Evolutionary conservation across 1,140 invertebrate species (phyloP).

Genomic region (Drosophila littoralis): DNA sequence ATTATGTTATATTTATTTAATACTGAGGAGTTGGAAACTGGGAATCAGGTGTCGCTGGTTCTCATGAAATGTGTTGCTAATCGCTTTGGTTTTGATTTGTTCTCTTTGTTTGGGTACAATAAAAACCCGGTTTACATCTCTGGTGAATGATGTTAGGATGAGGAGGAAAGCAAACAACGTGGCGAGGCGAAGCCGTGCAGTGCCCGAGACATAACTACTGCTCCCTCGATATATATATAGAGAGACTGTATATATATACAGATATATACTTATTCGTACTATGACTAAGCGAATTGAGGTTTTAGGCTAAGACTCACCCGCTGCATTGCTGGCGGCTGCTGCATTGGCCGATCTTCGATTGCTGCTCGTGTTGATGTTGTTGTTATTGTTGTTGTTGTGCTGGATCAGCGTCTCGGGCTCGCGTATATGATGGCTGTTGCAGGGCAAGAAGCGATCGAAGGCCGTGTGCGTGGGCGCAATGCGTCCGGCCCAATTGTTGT

Average conservation of each 20-base stretch:
- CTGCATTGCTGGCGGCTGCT: background rate
- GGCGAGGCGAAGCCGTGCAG: conserved; percentile 18
- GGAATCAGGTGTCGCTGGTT: too few relatives aligned
- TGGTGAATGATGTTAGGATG: conserved; percentile 43
- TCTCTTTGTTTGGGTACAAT: background rate
- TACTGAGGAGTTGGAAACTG: too few relatives aligned
- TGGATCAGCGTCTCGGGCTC: conserved; percentile 61
- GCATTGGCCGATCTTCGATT: conserved; percentile 1
- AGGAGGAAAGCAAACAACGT: conserved; percentile 40
- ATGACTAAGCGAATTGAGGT: too few relatives aligned
- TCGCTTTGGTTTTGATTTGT: background rate
- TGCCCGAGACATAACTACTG: background rate
- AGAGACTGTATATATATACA: too few relatives aligned
- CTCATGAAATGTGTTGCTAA: background rate
- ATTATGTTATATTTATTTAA: background rate
- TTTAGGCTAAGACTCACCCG: too few relatives aligned
- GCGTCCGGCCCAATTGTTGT: conserved; percentile 75
- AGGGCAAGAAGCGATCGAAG: conserved; percentile 83
- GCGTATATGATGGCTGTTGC: conserved; percentile 83
- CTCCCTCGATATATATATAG: too few relatives aligned
- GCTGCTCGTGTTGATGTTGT: conserved; percentile 10
- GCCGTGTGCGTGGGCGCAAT: conserved; percentile 81
- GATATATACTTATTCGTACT: too few relatives aligned
- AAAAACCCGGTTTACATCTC: conserved; percentile 38
- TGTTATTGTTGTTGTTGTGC: conserved; percentile 29